phyloP scores from a whole-genome alignment of 1,140 invertebrate species.

The Lineus longissimus region DNA sequence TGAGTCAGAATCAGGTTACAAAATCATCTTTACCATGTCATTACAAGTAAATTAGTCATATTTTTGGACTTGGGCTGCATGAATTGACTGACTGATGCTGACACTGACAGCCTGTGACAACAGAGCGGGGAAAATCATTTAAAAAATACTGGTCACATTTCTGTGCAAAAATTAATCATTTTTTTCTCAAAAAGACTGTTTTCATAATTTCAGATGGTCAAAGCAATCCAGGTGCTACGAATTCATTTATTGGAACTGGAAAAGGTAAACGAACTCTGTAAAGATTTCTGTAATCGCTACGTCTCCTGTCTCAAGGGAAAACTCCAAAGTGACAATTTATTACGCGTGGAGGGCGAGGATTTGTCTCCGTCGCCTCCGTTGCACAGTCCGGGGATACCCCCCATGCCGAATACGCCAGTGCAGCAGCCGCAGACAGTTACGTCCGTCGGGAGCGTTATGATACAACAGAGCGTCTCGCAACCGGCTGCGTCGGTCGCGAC shows the following conservation, averaged over 20 bases:
- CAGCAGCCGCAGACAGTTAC: background rate
- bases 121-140: too few species aligned
- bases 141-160: too few species aligned
- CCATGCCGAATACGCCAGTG: background rate
- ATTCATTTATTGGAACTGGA: conserved; percentile 54
- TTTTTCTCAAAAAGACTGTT: too few species aligned
- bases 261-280: conserved; percentile 54
- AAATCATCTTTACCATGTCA: too few species aligned
- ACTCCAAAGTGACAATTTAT: conserved; percentile 47
- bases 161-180: too few species aligned
- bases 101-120: too few species aligned
- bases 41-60: too few species aligned
- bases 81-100: too few species aligned
- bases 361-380: conserved; percentile 12
- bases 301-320: conserved; percentile 51
- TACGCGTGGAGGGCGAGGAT: conserved; percentile 35
- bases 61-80: too few species aligned
- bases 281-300: conserved; percentile 53
- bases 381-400: background rate
- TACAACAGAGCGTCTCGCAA: conserved; percentile 41
- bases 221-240: conserved; percentile 52
- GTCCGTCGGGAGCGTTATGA: conserved; percentile 13
- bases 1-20: too few species aligned
- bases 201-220: conserved; percentile 47
- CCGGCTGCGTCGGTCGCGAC: conserved; percentile 46